Evolutionary conservation across 2,797 vertebrate genomes (phyloP).

Genomic region (Acomys russatus): DNA sequence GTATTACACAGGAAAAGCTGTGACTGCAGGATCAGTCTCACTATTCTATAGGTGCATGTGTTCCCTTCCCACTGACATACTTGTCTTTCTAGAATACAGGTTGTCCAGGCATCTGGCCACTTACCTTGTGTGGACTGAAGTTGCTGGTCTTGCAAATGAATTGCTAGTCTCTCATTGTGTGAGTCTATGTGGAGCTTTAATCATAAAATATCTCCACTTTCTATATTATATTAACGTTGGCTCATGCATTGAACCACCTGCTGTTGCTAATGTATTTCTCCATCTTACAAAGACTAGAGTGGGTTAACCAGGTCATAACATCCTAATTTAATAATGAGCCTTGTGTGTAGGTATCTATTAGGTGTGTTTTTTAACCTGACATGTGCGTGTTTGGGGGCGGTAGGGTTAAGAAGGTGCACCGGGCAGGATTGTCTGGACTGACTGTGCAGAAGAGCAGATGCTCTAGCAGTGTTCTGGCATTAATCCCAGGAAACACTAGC

Average conservation of each 20-base stretch:
- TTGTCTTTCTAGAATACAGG: slow-evolving; percentile 91
- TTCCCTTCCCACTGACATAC: slow-evolving; percentile 89
- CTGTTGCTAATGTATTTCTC: slow-evolving; percentile 95
- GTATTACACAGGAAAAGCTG: slow-evolving; percentile 88
- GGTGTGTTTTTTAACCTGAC: slow-evolving; percentile 86
- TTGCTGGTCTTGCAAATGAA: slow-evolving; percentile 89
- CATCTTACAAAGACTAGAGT: slow-evolving; percentile 94
- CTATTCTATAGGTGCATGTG: slow-evolving; percentile 89
- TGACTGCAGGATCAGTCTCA: slow-evolving; percentile 96
- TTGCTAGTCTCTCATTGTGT: slow-evolving; percentile 89
- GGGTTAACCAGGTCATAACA: slow-evolving; percentile 96
- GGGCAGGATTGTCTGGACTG: slow-evolving; percentile 93
- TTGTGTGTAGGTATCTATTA: slow-evolving; percentile 93
- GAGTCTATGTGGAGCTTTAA: slow-evolving; percentile 90
- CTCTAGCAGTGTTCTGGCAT: slow-evolving; percentile 91
- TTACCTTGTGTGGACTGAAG: slow-evolving; percentile 89
- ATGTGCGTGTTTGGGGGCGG: slow-evolving; percentile 72
- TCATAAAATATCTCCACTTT: slow-evolving; percentile 90
- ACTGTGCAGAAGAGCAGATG: slow-evolving; percentile 90
- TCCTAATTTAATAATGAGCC: slow-evolving; percentile 96
- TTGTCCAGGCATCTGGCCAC: slow-evolving; percentile 92
- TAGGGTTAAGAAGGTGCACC: slow-evolving; percentile 87
- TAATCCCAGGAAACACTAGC: slow-evolving; percentile 95
- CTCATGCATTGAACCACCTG: slow-evolving; percentile 95
- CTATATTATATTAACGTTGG: slow-evolving; percentile 91